phyloP scores from a whole-genome alignment of 2,888 invertebrate genomes.

The Oscheius myriophilus region DNA sequence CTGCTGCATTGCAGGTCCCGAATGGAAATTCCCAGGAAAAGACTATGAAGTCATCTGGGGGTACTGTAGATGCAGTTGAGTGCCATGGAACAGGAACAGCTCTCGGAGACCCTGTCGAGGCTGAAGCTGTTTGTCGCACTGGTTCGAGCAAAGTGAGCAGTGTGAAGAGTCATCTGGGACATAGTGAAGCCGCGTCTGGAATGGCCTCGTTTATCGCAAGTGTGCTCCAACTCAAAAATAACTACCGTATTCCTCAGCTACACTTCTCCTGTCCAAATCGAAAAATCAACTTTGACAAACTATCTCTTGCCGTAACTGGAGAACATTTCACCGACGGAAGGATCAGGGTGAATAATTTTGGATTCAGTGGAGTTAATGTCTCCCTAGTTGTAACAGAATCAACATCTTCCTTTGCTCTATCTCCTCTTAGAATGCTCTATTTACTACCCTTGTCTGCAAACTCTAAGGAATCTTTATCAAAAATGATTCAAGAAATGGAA shows the following conservation, averaged over 20 bases:
- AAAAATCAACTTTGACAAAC: conserved; percentile 5
- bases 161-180: conserved; percentile 60
- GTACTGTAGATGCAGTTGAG: conserved; percentile 49
- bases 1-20: conserved; percentile 63
- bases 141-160: conserved; percentile 36
- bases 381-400: conserved; percentile 33
- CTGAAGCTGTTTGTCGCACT: conserved; percentile 39
- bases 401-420: conserved; percentile 24
- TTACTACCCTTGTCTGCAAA: conserved; percentile 52
- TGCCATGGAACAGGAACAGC: conserved; percentile 67
- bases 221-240: conserved; percentile 29
- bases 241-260: conserved; percentile 43
- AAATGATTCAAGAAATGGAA: conserved; percentile 28
- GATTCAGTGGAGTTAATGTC: conserved; percentile 64
- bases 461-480: conserved; percentile 16
- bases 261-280: conserved; percentile 38
- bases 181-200: conserved; percentile 63
- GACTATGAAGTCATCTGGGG: conserved; percentile 45
- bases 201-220: conserved; percentile 42
- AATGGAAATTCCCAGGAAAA: conserved; percentile 53
- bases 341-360: conserved; percentile 62
- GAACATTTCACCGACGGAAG: conserved; percentile 36
- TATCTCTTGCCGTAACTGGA: conserved; percentile 35
- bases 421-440: conserved; percentile 26
- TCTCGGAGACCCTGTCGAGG: conserved; percentile 66